Percentiles rank a stretch among this genome's conserved stretches.
Evolutionary conservation across 2,888 invertebrate species (phyloP).

Genomic region (Eumacrocentrus americanus): DNA sequence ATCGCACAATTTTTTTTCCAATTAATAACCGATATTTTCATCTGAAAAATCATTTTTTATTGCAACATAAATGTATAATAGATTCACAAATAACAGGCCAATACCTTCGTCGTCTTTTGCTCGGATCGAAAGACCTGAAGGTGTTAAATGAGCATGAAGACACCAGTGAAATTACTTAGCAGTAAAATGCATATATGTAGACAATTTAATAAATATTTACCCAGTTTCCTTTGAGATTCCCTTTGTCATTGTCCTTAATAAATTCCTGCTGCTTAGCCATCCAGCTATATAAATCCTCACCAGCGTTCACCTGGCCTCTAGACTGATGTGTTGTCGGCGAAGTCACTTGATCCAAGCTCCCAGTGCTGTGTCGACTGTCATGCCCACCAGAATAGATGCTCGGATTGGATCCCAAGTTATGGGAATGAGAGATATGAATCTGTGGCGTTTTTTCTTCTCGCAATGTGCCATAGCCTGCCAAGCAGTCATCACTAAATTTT

Average conservation of each 20-base stretch:
- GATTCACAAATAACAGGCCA: conserved; percentile 12
- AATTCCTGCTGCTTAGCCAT: conserved; percentile 89
- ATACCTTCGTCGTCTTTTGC: conserved; percentile 57
- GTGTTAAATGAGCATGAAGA: conserved; percentile 1
- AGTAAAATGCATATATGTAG: neutral
- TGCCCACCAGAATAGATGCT: conserved; percentile 63
- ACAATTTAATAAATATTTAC: conserved; percentile 40
- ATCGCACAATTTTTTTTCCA: conserved; percentile 1
- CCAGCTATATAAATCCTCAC: conserved; percentile 94
- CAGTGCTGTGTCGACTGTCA: conserved; percentile 59
- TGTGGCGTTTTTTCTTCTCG: conserved; percentile 70
- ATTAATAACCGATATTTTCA: neutral
- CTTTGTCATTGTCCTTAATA: conserved; percentile 61
- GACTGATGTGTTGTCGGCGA: conserved; percentile 65
- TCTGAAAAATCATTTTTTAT: neutral
- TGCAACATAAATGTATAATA: neutral
- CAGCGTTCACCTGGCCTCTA: conserved; percentile 66
- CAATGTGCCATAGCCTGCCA: conserved; percentile 74
- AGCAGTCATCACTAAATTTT: neutral
- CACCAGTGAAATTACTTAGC: neutral
- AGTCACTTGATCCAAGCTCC: conserved; percentile 57
- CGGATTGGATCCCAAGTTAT: conserved; percentile 72
- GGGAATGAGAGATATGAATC: conserved; percentile 55
- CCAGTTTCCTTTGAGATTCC: conserved; percentile 59
- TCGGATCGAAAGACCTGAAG: conserved; percentile 58